These are phyloP conservation scores for Drosophila albomicans DNA, from an alignment of 1,140 invertebrate species.

Conservation along the genomic window DNA sequence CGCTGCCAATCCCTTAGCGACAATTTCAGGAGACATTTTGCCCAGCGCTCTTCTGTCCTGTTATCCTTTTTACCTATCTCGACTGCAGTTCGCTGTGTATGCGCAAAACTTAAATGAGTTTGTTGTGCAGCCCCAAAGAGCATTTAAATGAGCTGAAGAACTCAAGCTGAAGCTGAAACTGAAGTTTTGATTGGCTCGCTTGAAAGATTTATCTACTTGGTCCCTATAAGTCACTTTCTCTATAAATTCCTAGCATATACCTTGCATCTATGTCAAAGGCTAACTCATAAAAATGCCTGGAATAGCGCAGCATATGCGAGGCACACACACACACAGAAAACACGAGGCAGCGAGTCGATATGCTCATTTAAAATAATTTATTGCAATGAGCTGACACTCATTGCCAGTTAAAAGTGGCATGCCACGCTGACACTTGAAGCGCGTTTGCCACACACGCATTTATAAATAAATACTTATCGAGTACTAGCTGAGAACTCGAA, in stretches of 20 bases:
- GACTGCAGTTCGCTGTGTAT: slow-evolving; percentile 21
- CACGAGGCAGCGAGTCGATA: slow-evolving; percentile 65
- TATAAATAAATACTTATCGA: slow-evolving; percentile 48
- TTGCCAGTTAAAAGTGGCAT: slow-evolving; percentile 70
- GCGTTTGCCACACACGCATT: slow-evolving; percentile 45
- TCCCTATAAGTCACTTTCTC: slow-evolving; percentile 3
- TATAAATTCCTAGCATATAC: slow-evolving; percentile 57
- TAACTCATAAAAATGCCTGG: slow-evolving; percentile 70
- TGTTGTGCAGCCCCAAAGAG: slow-evolving; percentile 54
- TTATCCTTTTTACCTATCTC: slow-evolving; percentile 81
- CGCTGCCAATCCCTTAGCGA: slow-evolving; percentile 62
- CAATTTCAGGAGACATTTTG: slow-evolving; percentile 41
- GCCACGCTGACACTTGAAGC: slow-evolving; percentile 54
- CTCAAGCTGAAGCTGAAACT: slow-evolving; percentile 5
- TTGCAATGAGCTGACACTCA: slow-evolving; percentile 81
- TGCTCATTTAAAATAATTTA: slow-evolving; percentile 85
- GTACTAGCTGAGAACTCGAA: not conserved
- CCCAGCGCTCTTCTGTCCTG: not conserved
- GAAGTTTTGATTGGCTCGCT: slow-evolving; percentile 70
- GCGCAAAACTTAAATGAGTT: slow-evolving; percentile 77
- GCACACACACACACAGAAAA: slow-evolving; percentile 15
- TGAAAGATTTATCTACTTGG: slow-evolving; percentile 67
- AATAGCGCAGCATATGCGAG: slow-evolving; percentile 43
- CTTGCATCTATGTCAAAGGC: slow-evolving; percentile 54
- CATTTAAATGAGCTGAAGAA: slow-evolving; percentile 68